These are phyloP conservation scores for Mythimna pallens DNA, from an alignment of 2,888 invertebrate genomes.

Conservation along the genomic window DNA sequence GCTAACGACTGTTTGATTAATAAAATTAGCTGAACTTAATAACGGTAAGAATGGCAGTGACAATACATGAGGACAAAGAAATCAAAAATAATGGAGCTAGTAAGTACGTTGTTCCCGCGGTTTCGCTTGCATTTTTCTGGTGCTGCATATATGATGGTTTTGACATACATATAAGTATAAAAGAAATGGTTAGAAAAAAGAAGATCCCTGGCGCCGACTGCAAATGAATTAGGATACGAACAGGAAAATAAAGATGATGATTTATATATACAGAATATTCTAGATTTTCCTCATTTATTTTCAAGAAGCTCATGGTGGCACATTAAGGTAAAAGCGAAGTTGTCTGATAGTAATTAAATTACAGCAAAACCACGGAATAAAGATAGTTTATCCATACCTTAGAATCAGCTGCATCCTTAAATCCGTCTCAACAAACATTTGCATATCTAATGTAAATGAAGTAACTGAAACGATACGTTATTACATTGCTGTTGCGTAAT, in stretches of 20 bases:
- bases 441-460: conserved; percentile 48
- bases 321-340: too few species aligned
- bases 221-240: too few species aligned
- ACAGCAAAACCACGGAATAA: too few species aligned
- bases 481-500: conserved; percentile 71
- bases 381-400: neutral
- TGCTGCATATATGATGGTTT: neutral
- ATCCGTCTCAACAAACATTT: conserved; percentile 47
- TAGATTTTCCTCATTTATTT: too few species aligned
- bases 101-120: conserved; percentile 18
- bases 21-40: conserved; percentile 50
- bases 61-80: conserved; percentile 50
- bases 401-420: neutral
- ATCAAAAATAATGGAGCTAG: conserved; percentile 29
- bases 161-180: neutral
- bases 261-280: too few species aligned
- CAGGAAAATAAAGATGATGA: too few species aligned
- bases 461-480: conserved; percentile 55
- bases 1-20: conserved; percentile 62
- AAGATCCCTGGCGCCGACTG: too few species aligned
- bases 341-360: too few species aligned
- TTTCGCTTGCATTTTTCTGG: conserved; percentile 15
- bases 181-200: too few species aligned
- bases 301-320: too few species aligned
- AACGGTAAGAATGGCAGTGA: conserved; percentile 40